Percentiles rank a stretch among this genome's conserved stretches.
Evolutionary conservation across 2,113 vertebrate genomes (phyloP).

Genomic region (Haliaeetus leucogaster): DNA sequence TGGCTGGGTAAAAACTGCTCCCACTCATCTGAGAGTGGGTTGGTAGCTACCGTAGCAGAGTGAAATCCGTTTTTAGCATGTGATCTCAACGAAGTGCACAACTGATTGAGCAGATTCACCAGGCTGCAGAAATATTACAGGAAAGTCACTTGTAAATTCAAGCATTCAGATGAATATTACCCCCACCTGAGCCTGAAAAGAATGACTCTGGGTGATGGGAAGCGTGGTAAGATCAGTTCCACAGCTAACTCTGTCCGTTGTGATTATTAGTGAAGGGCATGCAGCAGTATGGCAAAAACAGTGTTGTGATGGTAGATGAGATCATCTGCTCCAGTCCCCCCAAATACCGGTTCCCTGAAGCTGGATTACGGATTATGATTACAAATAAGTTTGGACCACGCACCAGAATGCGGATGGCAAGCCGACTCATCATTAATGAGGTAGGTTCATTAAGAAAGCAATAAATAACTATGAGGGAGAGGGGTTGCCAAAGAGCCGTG

Average conservation of each 20-base stretch:
- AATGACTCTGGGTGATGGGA: not conserved
- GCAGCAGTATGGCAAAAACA: conserved; percentile 81
- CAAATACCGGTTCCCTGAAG: conserved; percentile 92
- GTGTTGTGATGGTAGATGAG: conserved; percentile 96
- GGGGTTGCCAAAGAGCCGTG: not conserved
- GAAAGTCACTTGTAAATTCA: not conserved
- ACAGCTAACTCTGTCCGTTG: conserved; percentile 40
- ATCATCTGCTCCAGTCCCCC: conserved; percentile 92
- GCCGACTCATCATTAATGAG: conserved; percentile 96
- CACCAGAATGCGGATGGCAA: conserved; percentile 94
- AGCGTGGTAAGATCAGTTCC: not conserved
- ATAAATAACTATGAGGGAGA: not conserved
- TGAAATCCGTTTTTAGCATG: not conserved
- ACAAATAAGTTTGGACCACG: conserved; percentile 95
- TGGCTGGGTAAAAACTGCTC: not conserved
- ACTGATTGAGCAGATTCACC: not conserved
- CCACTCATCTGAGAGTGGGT: not conserved
- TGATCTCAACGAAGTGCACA: not conserved
- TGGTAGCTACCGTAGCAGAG: not conserved
- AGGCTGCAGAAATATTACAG: not conserved
- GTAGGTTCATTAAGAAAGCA: conserved; percentile 57
- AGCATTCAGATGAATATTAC: not conserved
- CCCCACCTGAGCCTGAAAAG: not conserved
- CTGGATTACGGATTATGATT: conserved; percentile 92
- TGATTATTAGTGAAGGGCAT: conserved; percentile 84